Evolutionary conservation across 2,888 invertebrate species (phyloP), one percentile per base, ranked within the genome.

Genomic region (Microplitis deprimator): DNA sequence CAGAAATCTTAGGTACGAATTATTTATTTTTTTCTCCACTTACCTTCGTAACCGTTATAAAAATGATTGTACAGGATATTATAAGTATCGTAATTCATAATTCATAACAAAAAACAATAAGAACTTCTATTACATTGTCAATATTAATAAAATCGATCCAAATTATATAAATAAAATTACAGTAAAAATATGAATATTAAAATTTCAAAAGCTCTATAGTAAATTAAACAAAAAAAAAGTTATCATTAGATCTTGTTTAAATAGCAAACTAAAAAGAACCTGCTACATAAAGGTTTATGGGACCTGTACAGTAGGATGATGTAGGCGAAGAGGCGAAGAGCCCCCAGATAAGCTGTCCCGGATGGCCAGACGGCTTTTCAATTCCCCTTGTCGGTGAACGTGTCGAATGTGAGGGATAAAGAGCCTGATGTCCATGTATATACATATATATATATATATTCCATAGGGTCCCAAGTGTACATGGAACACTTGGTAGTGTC

Each of bases 311-410:
- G 59, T 70, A 17, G 40, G 20, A 38, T 67, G 29, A 39, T 67
- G 38, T 38, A 16, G 39, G 38, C 29, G 39, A 67, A 73, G 78
- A 79, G 81, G 73, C 81, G 78, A 79, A 73, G 70, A 79, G 79
- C 80, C 77, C 81, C 79, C 77, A 84, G 87, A 88, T 88, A 88
- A 88, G 87, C 88, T 84, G 82, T 85, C 38, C 83, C 83, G 88
- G 87, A 88, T 88, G 88, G 88, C 87, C 87, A 85, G 87, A 86
- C 87, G 85, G 88, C 86, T 86, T 88, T 88, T 89, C 88, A 88
- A 88, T 89, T 88, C 88, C 87, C 88, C 88, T 87, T 84, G 87
- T 87, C 86, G 85, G 87, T 86, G 86, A 88, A 87, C 86, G 86
- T 86, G 87, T 87, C 85, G 87, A 87, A 85, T 85, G 83, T 85